phyloP scores from a whole-genome alignment of 30 jellyfish, hydroid and myxozoan species.

The Clytia hemisphaerica region DNA sequence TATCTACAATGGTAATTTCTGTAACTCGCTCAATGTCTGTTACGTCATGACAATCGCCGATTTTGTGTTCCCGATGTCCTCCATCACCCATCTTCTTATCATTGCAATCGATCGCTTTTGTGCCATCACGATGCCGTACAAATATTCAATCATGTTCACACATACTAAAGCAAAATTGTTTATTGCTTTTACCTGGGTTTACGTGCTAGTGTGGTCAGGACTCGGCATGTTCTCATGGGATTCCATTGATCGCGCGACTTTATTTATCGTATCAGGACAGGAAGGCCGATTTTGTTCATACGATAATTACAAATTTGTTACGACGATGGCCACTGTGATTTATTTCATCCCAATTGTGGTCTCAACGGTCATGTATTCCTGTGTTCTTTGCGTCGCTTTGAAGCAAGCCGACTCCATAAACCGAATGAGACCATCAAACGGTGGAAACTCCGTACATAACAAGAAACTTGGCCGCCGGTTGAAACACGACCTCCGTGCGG shows the following conservation, averaged over 20 bases:
- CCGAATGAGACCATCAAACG: neutral
- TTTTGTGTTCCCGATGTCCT: slow-evolving; percentile 17
- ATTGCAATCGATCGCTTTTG: slow-evolving; percentile 26
- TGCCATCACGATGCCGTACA: slow-evolving; percentile 24
- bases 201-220: slow-evolving; percentile 20
- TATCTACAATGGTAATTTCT: slow-evolving; percentile 19
- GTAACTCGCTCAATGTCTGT: neutral
- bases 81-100: slow-evolving; percentile 10
- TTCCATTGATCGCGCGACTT: neutral
- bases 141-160: slow-evolving; percentile 14
- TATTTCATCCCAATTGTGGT: slow-evolving; percentile 8
- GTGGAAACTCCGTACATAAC: too few species aligned
- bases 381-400: neutral
- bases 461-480: too few species aligned
- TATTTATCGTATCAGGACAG: neutral
- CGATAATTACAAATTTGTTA: neutral
- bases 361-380: neutral
- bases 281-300: slow-evolving; percentile 17
- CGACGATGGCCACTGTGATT: slow-evolving; percentile 7
- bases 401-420: neutral
- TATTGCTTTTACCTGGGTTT: slow-evolving; percentile 17
- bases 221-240: slow-evolving; percentile 27
- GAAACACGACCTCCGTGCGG: slow-evolving; percentile 2
- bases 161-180: neutral
- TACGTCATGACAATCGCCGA: neutral